Base-by-base conservation (phyloP, 1,140 invertebrate species). In the Monochamus saltuarius region DNA sequence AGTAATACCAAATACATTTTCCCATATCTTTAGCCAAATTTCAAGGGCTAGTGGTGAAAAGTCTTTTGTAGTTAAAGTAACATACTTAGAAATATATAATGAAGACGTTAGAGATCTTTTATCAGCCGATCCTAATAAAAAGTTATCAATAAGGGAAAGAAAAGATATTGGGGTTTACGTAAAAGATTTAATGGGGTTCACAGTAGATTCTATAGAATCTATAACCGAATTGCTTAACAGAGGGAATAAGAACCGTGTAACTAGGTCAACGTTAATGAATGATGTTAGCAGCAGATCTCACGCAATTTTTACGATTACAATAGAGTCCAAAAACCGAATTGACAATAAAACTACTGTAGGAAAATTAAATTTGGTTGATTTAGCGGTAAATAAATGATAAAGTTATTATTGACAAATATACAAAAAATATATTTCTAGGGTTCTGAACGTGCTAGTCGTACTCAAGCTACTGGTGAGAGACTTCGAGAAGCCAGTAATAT, bases 211-310 rank as follows among this genome's bases (percentile, higher is more conserved):
- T 70, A 88, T 93, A 0, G 85, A 88, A 56, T 94, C 97, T 75
- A 88, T 97, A 56, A 91, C 96, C 65, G 89, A 93, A 65, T 85
- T 97, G 2, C 94, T 97, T 91, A 86, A 86, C 52, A 81, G 89
- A 13, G 95, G 95, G 2, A 95, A 97, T 75, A 86, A 91, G 69
- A 97, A 97, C 77, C 82, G 95, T 39, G 77, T 78, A 10, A 80
- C 80, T 2, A 93, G 93, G 0, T 89, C 95, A 0, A 99, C 98
- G 1, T 95, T 98, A 70, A 99, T 99, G 97, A 99, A 99, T 79
- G 91, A 95, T 64, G 94, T 98, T 73, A 97, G 94, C 69, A 98
- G 95, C 0, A 79, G 97, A 14, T 98, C 96, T 1, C 98, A 99
- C 83, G 97, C 97, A 17, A 99, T 99, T 59, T 99, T 99, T 79